Percentiles rank a stretch among this genome's conserved stretches.
phyloP scores from a whole-genome alignment of 1,140 invertebrate genomes.

The Tribolium madens region DNA sequence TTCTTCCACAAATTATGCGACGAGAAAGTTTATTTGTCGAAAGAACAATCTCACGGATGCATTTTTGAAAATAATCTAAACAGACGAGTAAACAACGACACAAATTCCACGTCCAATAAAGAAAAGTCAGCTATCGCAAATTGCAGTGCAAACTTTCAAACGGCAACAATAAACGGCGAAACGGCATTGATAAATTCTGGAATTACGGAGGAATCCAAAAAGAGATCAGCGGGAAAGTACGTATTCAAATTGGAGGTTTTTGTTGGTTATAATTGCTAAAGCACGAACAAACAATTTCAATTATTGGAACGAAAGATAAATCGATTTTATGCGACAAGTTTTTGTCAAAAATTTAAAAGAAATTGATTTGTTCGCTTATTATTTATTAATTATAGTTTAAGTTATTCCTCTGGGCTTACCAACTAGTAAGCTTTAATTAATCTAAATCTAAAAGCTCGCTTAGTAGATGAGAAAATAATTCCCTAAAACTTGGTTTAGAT shows the following conservation, averaged over 20 bases:
- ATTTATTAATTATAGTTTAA: not conserved
- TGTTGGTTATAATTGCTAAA: conserved; percentile 8
- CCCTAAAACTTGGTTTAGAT: not conserved
- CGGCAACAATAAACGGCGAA: conserved; percentile 20
- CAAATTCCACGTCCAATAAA: conserved; percentile 4
- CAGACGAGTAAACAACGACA: conserved; percentile 10
- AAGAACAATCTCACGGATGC: conserved; percentile 7
- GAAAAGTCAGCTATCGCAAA: conserved; percentile 18
- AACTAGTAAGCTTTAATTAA: not conserved
- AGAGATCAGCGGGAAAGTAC: conserved; percentile 7
- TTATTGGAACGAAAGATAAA: not conserved
- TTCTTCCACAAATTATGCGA: not conserved
- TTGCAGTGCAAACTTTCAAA: conserved; percentile 38
- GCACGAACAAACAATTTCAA: not conserved
- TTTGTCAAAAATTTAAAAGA: too few species aligned
- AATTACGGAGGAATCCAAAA: conserved; percentile 16
- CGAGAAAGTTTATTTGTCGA: conserved; percentile 7
- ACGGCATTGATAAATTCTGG: conserved; percentile 28
- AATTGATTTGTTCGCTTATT: not conserved
- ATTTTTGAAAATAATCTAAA: conserved; percentile 27
- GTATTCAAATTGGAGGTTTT: conserved; percentile 17
- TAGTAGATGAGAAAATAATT: not conserved
- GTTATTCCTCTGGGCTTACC: not conserved
- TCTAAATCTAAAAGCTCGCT: not conserved
- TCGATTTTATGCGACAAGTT: not conserved